Conservation (phyloP, 2,797 vertebrate genomes). For the Ispidina picta region DNA sequence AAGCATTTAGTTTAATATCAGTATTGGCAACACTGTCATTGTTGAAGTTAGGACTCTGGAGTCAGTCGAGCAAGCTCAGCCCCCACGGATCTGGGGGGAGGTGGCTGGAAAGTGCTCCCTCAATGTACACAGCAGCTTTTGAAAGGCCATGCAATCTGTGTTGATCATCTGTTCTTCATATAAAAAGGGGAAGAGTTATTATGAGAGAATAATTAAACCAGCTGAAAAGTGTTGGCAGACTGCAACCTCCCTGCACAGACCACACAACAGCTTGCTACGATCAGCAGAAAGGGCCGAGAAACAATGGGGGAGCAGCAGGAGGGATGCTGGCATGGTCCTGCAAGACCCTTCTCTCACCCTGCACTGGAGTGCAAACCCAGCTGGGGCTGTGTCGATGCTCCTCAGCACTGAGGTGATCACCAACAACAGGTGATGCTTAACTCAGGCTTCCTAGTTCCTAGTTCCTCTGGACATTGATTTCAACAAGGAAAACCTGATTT, state of each 20-base stretch:
- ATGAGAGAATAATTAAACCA: slow-evolving; percentile 72
- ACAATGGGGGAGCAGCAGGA: background rate
- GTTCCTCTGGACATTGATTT: background rate
- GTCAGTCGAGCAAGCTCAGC: background rate
- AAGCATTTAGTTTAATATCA: slow-evolving; percentile 64
- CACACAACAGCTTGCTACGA: slow-evolving; percentile 63
- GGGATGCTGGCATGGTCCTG: background rate
- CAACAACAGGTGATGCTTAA: fast-evolving
- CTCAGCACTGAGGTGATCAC: background rate
- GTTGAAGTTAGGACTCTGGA: slow-evolving; percentile 30
- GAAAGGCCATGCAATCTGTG: background rate
- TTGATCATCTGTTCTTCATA: slow-evolving; percentile 73
- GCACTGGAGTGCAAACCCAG: background rate
- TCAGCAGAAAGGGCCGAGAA: slow-evolving; percentile 54
- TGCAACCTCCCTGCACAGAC: slow-evolving; percentile 27
- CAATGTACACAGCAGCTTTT: background rate
- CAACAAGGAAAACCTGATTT: background rate
- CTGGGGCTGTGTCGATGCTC: background rate
- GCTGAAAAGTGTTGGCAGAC: slow-evolving; percentile 68
- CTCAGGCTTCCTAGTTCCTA: background rate
- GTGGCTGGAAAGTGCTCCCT: background rate
- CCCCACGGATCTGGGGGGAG: background rate
- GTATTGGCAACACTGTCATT: slow-evolving; percentile 38
- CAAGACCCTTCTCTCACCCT: background rate
- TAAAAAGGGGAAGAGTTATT: slow-evolving; percentile 68